phyloP scores from a whole-genome alignment of 2,113 vertebrate genomes.

The Tiliqua scincoides region DNA sequence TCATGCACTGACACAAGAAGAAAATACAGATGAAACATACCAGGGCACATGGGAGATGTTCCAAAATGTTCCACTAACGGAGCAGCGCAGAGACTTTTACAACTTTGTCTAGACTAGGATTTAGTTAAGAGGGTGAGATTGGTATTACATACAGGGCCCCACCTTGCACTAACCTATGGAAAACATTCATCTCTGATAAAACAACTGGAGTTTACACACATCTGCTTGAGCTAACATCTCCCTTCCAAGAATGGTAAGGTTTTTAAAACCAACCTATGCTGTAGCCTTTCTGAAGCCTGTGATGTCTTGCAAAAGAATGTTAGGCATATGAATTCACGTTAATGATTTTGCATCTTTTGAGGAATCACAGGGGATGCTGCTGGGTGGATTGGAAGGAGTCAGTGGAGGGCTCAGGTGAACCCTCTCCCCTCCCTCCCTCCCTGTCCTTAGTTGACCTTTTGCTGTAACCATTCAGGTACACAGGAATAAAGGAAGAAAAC shows the following conservation, averaged over 20 bases:
- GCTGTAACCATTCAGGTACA: too few relatives aligned
- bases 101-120: constrained; percentile 6
- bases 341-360: neutral
- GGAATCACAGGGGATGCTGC: neutral
- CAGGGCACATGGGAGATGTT: neutral
- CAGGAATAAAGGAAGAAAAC: too few relatives aligned
- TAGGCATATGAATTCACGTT: neutral
- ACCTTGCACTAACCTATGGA: neutral
- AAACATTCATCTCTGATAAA: neutral
- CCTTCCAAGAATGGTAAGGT: neutral
- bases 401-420: neutral
- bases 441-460: neutral
- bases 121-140: neutral
- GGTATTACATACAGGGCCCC: neutral
- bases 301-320: neutral
- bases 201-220: neutral
- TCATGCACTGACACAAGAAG: neutral
- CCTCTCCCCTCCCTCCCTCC: neutral
- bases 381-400: neutral
- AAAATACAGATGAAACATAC: neutral
- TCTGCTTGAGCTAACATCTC: neutral
- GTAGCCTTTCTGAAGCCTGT: neutral
- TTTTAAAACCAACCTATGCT: neutral
- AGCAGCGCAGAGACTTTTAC: neutral
- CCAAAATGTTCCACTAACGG: neutral